A percentile compares a stretch with the other conserved stretches of the same genome.
Evolutionary conservation across 1,140 invertebrate species (phyloP).

Genomic region (Achroia grisella): DNA sequence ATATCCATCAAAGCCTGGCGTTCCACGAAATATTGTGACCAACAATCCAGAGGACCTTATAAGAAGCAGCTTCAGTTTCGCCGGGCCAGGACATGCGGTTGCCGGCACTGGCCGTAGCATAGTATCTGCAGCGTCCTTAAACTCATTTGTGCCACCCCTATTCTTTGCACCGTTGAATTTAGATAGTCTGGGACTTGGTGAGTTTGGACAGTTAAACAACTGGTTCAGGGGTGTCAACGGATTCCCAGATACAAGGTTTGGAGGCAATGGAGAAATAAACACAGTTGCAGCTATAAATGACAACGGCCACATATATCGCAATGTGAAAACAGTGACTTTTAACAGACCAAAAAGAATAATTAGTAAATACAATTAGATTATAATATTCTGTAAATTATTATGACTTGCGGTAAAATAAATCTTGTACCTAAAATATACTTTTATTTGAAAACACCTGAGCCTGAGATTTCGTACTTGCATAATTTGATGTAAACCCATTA

Average conservation of each 20-base stretch:
- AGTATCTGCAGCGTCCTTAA: slow-evolving; percentile 5
- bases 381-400: background rate
- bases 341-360: slow-evolving; percentile 10
- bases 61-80: background rate
- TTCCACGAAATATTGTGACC: background rate
- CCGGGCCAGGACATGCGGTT: slow-evolving; percentile 3
- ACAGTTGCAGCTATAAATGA: slow-evolving; percentile 24
- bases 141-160: slow-evolving; percentile 4
- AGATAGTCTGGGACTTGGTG: slow-evolving; percentile 3
- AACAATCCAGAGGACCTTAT: background rate
- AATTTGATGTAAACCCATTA: too few relatives aligned
- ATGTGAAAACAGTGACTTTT: slow-evolving; percentile 23
- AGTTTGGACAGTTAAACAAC: slow-evolving; percentile 1
- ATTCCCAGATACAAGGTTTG: slow-evolving; percentile 18
- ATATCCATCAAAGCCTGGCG: background rate
- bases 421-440: too few relatives aligned
- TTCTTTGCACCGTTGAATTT: slow-evolving; percentile 10
- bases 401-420: too few relatives aligned
- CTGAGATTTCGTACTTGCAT: too few relatives aligned
- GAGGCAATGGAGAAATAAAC: slow-evolving; percentile 14
- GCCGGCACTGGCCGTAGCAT: slow-evolving; percentile 10
- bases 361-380: background rate
- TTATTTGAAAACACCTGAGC: too few relatives aligned
- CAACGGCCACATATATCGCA: slow-evolving; percentile 33
- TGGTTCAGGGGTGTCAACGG: slow-evolving; percentile 16